Evolutionary conservation across 2,888 invertebrate species (phyloP).

Genomic region (Megaustenia siamemsis): DNA sequence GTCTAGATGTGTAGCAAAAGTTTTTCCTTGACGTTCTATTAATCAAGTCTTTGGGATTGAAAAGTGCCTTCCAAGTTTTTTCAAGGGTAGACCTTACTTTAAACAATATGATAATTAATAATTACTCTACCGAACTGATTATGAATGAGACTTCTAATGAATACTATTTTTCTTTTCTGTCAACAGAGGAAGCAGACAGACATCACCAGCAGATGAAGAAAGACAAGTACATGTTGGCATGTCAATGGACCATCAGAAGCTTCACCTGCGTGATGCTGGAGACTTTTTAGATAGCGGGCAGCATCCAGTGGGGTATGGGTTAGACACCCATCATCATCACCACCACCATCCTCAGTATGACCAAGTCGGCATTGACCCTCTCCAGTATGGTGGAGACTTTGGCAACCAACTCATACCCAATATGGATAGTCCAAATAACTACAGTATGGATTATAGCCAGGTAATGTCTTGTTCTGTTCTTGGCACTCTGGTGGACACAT

Average conservation of each 20-base stretch:
- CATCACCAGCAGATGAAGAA: constrained; percentile 93
- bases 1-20: too few species aligned
- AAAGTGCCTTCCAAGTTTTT: too few species aligned
- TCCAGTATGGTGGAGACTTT: constrained; percentile 62
- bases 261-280: constrained; percentile 59
- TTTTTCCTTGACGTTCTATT: too few species aligned
- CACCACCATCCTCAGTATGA: constrained; percentile 71
- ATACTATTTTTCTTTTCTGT: too few species aligned
- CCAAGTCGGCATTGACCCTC: constrained; percentile 78
- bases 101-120: too few species aligned
- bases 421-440: constrained; percentile 80
- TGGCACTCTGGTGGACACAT: too few species aligned
- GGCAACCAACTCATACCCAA: constrained; percentile 77
- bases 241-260: constrained; percentile 61
- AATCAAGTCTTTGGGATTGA: too few species aligned
- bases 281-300: constrained; percentile 67
- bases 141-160: too few species aligned
- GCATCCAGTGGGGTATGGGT: constrained; percentile 34
- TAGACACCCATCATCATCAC: constrained; percentile 57
- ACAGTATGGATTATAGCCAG: constrained; percentile 79
- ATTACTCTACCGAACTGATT: too few species aligned
- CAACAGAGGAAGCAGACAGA: constrained; percentile 87
- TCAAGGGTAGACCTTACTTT: too few species aligned
- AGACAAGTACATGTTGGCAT: constrained; percentile 73
- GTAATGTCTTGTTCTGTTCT: too few species aligned